Evolutionary conservation across 2,888 invertebrate species (phyloP).

Genomic region (Uloborus plumipes): DNA sequence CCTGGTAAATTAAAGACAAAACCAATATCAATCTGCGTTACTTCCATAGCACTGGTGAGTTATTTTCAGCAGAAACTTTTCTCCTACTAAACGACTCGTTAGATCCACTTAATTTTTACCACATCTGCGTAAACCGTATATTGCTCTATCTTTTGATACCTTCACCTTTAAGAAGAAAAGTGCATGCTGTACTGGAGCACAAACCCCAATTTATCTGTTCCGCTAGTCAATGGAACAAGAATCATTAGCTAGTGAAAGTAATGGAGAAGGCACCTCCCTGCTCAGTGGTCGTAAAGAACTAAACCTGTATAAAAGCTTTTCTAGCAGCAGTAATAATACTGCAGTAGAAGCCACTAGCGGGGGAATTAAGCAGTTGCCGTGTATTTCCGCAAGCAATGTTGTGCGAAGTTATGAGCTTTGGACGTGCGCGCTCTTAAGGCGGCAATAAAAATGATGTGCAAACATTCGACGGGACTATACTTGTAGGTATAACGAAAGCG

Average conservation of each 20-base stretch:
- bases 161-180: constrained; percentile 32
- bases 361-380: constrained; percentile 38
- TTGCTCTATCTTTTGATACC: constrained; percentile 26
- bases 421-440: constrained; percentile 15
- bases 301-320: constrained; percentile 28
- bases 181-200: constrained; percentile 16
- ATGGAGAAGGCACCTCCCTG: constrained; percentile 41
- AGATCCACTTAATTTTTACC: constrained; percentile 38
- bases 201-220: constrained; percentile 47
- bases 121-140: constrained; percentile 39
- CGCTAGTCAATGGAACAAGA: constrained; percentile 50
- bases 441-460: constrained; percentile 11
- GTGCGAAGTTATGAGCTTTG: constrained; percentile 20
- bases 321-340: constrained; percentile 34
- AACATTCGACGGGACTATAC: constrained; percentile 4
- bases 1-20: too few species aligned
- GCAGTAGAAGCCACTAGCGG: constrained; percentile 28
- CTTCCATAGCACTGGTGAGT: not conserved
- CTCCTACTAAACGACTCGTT: constrained; percentile 30
- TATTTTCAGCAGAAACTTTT: constrained; percentile 37
- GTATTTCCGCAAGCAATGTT: constrained; percentile 35
- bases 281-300: constrained; percentile 50
- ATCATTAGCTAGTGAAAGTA: constrained; percentile 52
- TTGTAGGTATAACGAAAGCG: not conserved
- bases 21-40: too few species aligned